Conservation (phyloP, 1,140 invertebrate species). For the Ceratina calcarata region DNA sequence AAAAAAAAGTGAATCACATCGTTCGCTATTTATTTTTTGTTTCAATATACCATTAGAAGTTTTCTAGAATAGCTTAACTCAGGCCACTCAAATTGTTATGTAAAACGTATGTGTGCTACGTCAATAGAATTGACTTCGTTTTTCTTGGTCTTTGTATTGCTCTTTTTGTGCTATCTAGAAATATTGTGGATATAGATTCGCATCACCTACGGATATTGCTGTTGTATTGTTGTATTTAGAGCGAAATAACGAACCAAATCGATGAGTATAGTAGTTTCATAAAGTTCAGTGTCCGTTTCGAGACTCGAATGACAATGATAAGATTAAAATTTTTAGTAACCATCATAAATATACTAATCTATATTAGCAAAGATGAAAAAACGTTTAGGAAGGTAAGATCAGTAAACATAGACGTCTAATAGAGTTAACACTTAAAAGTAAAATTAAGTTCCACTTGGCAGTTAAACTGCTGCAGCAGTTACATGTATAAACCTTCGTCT, state of each 20-base stretch:
- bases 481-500: neutral
- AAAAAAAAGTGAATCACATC: too few relatives aligned
- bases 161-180: too few relatives aligned
- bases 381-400: neutral
- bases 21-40: too few relatives aligned
- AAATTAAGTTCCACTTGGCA: neutral
- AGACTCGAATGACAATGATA: neutral
- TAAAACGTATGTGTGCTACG: too few relatives aligned
- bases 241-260: slow-evolving; percentile 4
- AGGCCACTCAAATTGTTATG: too few relatives aligned
- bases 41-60: neutral
- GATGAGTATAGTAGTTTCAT: neutral
- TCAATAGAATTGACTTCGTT: too few relatives aligned
- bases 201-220: neutral
- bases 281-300: neutral
- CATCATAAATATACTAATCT: too few relatives aligned
- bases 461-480: neutral
- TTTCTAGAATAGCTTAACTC: neutral
- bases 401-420: neutral
- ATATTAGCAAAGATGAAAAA: too few relatives aligned
- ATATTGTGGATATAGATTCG: too few relatives aligned
- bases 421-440: neutral
- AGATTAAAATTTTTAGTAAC: neutral
- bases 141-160: too few relatives aligned
- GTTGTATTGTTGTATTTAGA: neutral